Evolutionary conservation across 2,888 invertebrate species (phyloP).

Genomic region (Amiota mariae): DNA sequence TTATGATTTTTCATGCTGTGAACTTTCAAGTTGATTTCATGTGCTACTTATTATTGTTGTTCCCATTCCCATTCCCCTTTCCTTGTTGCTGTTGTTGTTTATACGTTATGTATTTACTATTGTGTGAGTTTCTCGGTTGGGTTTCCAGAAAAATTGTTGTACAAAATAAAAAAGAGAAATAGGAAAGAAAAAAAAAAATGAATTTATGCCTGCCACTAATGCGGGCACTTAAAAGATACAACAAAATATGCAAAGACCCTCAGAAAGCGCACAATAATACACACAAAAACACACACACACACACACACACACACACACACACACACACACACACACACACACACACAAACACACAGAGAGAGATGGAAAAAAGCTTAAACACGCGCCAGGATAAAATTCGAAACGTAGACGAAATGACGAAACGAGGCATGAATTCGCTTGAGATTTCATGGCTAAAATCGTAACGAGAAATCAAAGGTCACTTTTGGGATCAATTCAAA

Average conservation of each 20-base stretch:
- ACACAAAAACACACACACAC: constrained; percentile 9
- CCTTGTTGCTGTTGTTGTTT: constrained; percentile 28
- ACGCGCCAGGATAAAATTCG: too few relatives aligned
- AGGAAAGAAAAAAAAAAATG: neutral
- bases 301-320: neutral
- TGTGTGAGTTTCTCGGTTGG: constrained; percentile 37
- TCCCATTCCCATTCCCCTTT: neutral
- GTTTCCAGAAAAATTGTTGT: constrained; percentile 35
- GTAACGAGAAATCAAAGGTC: constrained; percentile 65
- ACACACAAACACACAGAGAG: neutral
- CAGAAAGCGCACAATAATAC: constrained; percentile 35
- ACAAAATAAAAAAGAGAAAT: too few relatives aligned
- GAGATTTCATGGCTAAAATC: constrained; percentile 63
- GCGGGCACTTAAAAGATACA: constrained; percentile 64
- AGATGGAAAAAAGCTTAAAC: too few relatives aligned
- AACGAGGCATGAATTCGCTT: constrained; percentile 44
- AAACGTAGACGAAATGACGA: neutral
- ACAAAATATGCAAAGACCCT: constrained; percentile 51
- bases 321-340: neutral
- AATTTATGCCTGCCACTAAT: constrained; percentile 64
- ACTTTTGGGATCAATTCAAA: constrained; percentile 66
- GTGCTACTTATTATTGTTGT: constrained; percentile 28
- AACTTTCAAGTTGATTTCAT: constrained; percentile 60
- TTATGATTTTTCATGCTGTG: constrained; percentile 61
- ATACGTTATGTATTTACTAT: constrained; percentile 28